phyloP scores from a whole-genome alignment of 2,797 vertebrate species.

The Acrossocheilus fasciatus region DNA sequence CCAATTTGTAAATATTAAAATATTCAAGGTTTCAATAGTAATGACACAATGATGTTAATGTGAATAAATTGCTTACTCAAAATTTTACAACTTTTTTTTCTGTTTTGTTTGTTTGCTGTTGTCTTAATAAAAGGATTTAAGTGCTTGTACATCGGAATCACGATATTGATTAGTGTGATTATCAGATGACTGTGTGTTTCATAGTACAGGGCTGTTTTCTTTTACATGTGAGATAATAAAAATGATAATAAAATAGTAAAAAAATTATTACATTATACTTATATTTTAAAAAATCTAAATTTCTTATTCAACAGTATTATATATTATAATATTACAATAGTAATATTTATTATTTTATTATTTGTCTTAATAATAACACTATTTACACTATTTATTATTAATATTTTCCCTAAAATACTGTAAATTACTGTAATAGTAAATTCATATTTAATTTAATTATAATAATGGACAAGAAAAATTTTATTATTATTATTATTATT shows the following conservation, averaged over 20 bases:
- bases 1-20: background rate
- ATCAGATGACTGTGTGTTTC: too few relatives aligned
- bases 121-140: background rate
- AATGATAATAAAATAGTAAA: background rate
- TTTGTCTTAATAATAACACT: background rate
- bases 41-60: background rate
- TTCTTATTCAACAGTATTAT: background rate
- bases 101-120: background rate
- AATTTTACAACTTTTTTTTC: background rate
- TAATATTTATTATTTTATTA: background rate
- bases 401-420: background rate
- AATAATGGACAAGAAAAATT: too few relatives aligned
- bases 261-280: too few relatives aligned
- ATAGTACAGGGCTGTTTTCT: too few relatives aligned
- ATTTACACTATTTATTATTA: background rate
- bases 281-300: background rate
- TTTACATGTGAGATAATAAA: background rate
- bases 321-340: background rate
- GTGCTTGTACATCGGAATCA: background rate
- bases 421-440: background rate
- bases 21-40: background rate
- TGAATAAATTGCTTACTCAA: background rate
- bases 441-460: background rate
- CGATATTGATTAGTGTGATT: too few relatives aligned
- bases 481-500: background rate